These are phyloP conservation scores for Discoglossus pictus DNA, from an alignment of 2,797 vertebrate genomes.

Conservation along the genomic window DNA sequence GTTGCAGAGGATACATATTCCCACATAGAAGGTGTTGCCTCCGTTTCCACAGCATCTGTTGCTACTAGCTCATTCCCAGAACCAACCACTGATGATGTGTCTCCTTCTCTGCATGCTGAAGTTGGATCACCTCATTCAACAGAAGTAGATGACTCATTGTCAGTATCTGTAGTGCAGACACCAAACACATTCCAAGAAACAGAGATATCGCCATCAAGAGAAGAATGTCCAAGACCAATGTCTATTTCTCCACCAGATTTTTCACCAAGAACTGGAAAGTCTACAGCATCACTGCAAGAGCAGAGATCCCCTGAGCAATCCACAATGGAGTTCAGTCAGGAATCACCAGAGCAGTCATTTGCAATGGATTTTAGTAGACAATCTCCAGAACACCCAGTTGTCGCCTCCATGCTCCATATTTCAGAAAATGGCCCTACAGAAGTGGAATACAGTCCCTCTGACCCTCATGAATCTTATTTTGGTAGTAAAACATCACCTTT, in stretches of 20 bases:
- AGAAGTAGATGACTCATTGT: slow-evolving; percentile 96
- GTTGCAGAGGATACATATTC: slow-evolving; percentile 95
- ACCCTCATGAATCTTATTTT: slow-evolving; percentile 71
- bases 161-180: slow-evolving; percentile 96
- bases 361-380: slow-evolving; percentile 91
- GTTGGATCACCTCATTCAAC: slow-evolving; percentile 96
- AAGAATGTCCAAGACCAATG: slow-evolving; percentile 92
- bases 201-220: slow-evolving; percentile 90
- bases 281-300: slow-evolving; percentile 75
- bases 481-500: slow-evolving; percentile 64
- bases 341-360: slow-evolving; percentile 92
- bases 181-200: slow-evolving; percentile 91
- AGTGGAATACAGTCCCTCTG: slow-evolving; percentile 88
- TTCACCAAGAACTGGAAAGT: slow-evolving; percentile 87
- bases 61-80: slow-evolving; percentile 95
- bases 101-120: slow-evolving; percentile 92
- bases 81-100: slow-evolving; percentile 89
- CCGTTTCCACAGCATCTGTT: slow-evolving; percentile 91
- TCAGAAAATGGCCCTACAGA: slow-evolving; percentile 95
- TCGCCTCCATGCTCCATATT: slow-evolving; percentile 72
- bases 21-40: slow-evolving; percentile 87
- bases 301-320: slow-evolving; percentile 87
- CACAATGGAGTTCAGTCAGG: slow-evolving; percentile 86
- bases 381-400: slow-evolving; percentile 84
- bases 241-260: slow-evolving; percentile 93